Evolutionary conservation across 2,888 invertebrate species (phyloP).

Genomic region (Sarcophaga carnaria): DNA sequence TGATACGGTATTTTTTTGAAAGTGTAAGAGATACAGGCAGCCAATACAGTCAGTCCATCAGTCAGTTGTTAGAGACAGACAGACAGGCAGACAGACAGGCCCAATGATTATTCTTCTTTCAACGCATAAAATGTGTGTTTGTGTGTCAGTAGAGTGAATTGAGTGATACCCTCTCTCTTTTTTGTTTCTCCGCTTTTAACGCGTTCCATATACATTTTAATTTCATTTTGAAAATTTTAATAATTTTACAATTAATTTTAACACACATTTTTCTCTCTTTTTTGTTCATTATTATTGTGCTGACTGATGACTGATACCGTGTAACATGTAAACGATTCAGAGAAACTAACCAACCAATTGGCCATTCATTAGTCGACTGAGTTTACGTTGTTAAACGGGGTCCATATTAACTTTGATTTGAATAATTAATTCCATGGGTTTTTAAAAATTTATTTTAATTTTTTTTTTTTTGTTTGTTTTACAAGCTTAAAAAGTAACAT

Average conservation of each 20-base stretch:
- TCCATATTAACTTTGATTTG: background rate
- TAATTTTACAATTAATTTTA: background rate
- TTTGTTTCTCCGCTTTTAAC: background rate
- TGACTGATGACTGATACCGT: no score
- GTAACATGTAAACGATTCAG: no score
- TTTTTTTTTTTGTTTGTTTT: background rate
- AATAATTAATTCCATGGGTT: background rate
- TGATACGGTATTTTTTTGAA: background rate
- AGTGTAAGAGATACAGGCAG: background rate
- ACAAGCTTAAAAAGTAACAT: background rate
- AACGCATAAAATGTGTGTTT: constrained; percentile 54
- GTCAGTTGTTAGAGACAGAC: background rate
- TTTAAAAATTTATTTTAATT: background rate
- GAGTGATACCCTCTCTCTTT: background rate
- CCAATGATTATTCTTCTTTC: background rate
- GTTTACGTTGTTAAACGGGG: no score
- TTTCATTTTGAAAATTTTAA: background rate
- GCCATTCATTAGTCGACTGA: no score
- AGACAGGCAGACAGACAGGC: background rate
- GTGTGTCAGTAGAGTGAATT: constrained; percentile 52
- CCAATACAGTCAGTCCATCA: no score
- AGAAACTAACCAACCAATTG: no score
- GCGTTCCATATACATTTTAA: background rate
- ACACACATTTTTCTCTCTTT: no score
- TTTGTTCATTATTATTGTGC: no score